A percentile compares a stretch with the other conserved stretches of the same genome.
phyloP scores from a whole-genome alignment of 2,797 vertebrate genomes.

The Artibeus lituratus region DNA sequence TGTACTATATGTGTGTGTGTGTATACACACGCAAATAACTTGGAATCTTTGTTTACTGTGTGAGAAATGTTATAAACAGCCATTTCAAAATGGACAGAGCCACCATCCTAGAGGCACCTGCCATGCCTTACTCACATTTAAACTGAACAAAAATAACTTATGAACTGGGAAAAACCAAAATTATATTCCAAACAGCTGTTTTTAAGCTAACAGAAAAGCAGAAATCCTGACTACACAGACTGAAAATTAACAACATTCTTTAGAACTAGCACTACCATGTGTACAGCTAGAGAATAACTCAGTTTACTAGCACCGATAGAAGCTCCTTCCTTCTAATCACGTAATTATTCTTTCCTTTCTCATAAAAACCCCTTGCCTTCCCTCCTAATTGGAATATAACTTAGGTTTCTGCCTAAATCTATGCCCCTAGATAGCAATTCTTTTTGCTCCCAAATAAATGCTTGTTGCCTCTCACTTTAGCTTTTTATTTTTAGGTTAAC shows the following conservation, averaged over 20 bases:
- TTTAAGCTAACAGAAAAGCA: background rate
- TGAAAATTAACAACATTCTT: background rate
- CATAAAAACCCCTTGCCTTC: background rate
- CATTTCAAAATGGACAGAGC: background rate
- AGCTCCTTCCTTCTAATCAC: background rate
- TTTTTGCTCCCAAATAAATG: background rate
- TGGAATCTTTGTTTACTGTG: background rate
- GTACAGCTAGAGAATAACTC: background rate
- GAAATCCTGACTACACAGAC: background rate
- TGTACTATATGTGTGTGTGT: background rate
- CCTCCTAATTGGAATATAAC: background rate
- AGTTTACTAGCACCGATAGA: background rate
- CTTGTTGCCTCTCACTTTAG: background rate
- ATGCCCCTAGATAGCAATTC: background rate
- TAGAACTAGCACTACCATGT: background rate
- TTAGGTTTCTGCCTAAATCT: background rate
- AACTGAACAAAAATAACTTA: background rate
- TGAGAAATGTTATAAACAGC: background rate
- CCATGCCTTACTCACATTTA: background rate
- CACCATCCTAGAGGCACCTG: background rate
- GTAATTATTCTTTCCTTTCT: background rate
- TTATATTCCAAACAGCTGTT: background rate
- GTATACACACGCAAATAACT: background rate
- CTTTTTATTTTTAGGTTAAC: background rate
- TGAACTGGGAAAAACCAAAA: background rate